Conservation (phyloP, 2,888 invertebrate genomes). For the Tenthredo amoena region DNA sequence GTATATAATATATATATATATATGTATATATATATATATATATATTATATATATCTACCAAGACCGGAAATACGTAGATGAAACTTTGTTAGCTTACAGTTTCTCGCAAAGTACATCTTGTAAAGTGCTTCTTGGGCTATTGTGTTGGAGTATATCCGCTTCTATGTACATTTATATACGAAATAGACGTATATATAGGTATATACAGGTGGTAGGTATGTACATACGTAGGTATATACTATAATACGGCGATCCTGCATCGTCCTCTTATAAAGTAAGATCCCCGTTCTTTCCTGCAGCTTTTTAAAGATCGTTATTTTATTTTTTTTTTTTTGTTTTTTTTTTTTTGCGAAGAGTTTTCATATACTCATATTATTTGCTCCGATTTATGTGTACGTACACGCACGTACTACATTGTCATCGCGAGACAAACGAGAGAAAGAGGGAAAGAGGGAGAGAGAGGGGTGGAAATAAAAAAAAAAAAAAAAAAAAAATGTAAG, state of each 20-base stretch:
- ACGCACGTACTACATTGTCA: neutral
- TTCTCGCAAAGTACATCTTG: constrained; percentile 28
- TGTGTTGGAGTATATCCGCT: constrained; percentile 43
- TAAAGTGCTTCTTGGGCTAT: constrained; percentile 36
- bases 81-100: constrained; percentile 40
- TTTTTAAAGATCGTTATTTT: neutral
- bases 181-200: neutral
- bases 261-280: neutral
- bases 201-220: neutral
- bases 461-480: no score
- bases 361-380: neutral
- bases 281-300: neutral
- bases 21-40: neutral
- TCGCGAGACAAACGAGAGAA: neutral
- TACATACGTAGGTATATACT: neutral
- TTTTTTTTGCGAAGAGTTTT: neutral
- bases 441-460: no score
- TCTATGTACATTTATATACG: neutral
- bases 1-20: neutral
- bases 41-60: neutral
- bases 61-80: constrained; percentile 39
- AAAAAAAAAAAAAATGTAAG: no score
- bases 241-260: neutral
- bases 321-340: neutral
- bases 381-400: neutral